These are phyloP conservation scores for Drosophila rellima DNA, from an alignment of 2,888 invertebrate species.

Conservation along the genomic window DNA sequence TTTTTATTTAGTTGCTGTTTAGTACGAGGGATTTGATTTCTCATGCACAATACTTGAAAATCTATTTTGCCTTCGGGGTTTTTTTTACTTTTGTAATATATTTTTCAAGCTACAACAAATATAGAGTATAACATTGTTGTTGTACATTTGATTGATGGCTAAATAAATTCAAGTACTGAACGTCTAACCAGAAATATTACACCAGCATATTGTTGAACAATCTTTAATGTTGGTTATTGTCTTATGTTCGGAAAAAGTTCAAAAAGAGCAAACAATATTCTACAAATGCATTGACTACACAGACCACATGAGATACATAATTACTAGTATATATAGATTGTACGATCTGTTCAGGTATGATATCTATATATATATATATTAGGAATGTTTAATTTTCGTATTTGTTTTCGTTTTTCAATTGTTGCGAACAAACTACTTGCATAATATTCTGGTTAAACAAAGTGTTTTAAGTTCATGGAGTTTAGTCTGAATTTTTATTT, in stretches of 20 bases:
- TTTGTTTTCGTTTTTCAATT: slow-evolving; percentile 40
- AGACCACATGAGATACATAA: slow-evolving; percentile 23
- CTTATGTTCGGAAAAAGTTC: slow-evolving; percentile 48
- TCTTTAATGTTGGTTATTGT: slow-evolving; percentile 71
- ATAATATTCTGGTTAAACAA: slow-evolving; percentile 85
- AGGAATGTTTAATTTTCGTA: slow-evolving; percentile 33
- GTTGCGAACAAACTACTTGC: slow-evolving; percentile 84
- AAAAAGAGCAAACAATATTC: slow-evolving; percentile 47
- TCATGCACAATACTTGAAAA: slow-evolving; percentile 84
- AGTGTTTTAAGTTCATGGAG: slow-evolving; percentile 67
- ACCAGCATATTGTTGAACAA: slow-evolving; percentile 85
- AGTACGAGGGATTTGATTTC: slow-evolving; percentile 86
- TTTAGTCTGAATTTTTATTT: slow-evolving; percentile 71
- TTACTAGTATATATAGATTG: slow-evolving; percentile 13
- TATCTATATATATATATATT: slow-evolving; percentile 5
- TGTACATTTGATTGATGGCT: slow-evolving; percentile 55
- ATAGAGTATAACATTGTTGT: slow-evolving; percentile 43
- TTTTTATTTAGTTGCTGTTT: slow-evolving; percentile 73
- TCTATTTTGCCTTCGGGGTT: slow-evolving; percentile 74
- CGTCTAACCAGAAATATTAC: slow-evolving; percentile 85
- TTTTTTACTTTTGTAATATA: slow-evolving; percentile 35
- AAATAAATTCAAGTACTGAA: slow-evolving; percentile 85
- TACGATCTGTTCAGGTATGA: slow-evolving; percentile 29
- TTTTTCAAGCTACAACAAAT: slow-evolving; percentile 55
- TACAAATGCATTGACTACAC: slow-evolving; percentile 41